Conservation (phyloP, 2,888 invertebrate genomes). For the Cephus nigrinus region DNA sequence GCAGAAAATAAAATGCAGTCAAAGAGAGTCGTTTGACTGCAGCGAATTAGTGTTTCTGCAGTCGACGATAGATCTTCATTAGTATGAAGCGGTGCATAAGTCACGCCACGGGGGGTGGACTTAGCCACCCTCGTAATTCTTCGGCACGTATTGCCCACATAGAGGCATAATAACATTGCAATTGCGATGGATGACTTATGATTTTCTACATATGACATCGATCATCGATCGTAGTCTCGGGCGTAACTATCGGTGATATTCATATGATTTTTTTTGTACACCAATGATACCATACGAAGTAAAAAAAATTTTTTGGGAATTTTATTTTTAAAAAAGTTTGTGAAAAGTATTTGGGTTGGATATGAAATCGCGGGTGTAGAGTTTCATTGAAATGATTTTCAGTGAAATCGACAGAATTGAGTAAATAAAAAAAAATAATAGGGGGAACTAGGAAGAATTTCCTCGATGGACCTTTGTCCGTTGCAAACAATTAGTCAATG, state of each 20-base stretch:
- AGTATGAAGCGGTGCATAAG: conserved; percentile 48
- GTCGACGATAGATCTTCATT: conserved; percentile 55
- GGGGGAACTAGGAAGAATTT: background rate
- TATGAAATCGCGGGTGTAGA: background rate
- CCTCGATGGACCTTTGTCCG: conserved; percentile 18
- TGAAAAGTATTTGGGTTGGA: background rate
- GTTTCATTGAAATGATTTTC: background rate
- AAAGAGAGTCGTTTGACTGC: background rate
- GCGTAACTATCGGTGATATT: background rate
- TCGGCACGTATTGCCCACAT: conserved; percentile 46
- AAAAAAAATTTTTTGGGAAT: background rate
- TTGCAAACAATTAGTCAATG: conserved; percentile 25
- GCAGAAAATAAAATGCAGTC: background rate
- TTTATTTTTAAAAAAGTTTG: background rate
- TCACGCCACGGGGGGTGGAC: conserved; percentile 52
- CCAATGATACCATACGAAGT: background rate
- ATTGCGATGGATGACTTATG: conserved; percentile 48
- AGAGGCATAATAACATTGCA: conserved; percentile 38
- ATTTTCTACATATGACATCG: conserved; percentile 29
- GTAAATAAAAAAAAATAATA: background rate
- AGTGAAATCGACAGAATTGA: background rate
- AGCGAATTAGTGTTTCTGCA: conserved; percentile 18
- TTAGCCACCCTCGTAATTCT: conserved; percentile 57
- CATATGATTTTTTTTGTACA: conserved; percentile 1
- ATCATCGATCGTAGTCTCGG: background rate